Percentiles rank a stretch among this genome's conserved stretches.
Conservation (phyloP, 2,888 invertebrate species). For the Pristionchus arcanus region DNA sequence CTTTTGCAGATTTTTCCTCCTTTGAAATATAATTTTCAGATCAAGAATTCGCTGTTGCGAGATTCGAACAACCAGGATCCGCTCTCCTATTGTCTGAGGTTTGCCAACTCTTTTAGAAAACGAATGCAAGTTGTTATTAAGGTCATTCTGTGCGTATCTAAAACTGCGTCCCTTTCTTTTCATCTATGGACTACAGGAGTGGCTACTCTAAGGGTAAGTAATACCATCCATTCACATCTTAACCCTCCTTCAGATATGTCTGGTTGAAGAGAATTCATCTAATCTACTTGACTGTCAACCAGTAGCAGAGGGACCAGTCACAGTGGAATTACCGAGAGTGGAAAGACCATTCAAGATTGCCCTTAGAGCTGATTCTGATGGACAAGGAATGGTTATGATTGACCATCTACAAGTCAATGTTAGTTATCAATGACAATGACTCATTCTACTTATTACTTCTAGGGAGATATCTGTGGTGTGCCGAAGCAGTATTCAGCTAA, state of each 20-base stretch:
- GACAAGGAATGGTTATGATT: slow-evolving; percentile 69
- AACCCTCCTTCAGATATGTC: slow-evolving; percentile 61
- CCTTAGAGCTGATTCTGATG: slow-evolving; percentile 66
- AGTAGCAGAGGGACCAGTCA: slow-evolving; percentile 64
- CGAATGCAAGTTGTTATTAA: neutral
- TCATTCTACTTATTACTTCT: neutral
- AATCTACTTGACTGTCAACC: slow-evolving; percentile 71
- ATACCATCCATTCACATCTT: neutral
- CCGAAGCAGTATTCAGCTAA: slow-evolving; percentile 68
- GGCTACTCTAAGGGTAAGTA: slow-evolving; percentile 63
- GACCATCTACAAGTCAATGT: slow-evolving; percentile 66
- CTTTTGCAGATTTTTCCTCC: neutral
- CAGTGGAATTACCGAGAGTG: slow-evolving; percentile 68
- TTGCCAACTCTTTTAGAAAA: neutral
- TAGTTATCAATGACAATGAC: neutral
- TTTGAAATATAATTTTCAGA: slow-evolving; percentile 57
- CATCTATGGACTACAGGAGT: slow-evolving; percentile 69
- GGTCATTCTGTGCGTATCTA: slow-evolving; percentile 66
- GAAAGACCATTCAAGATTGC: slow-evolving; percentile 70
- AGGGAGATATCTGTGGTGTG: slow-evolving; percentile 64
- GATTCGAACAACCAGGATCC: slow-evolving; percentile 69
- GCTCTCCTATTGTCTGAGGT: slow-evolving; percentile 67
- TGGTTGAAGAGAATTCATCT: slow-evolving; percentile 69
- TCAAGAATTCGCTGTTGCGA: slow-evolving; percentile 73
- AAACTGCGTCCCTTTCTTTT: slow-evolving; percentile 62